Evolutionary conservation across 1,140 invertebrate species (phyloP), one percentile per base, ranked within the genome.

Genomic region (Plectus sambesii): DNA sequence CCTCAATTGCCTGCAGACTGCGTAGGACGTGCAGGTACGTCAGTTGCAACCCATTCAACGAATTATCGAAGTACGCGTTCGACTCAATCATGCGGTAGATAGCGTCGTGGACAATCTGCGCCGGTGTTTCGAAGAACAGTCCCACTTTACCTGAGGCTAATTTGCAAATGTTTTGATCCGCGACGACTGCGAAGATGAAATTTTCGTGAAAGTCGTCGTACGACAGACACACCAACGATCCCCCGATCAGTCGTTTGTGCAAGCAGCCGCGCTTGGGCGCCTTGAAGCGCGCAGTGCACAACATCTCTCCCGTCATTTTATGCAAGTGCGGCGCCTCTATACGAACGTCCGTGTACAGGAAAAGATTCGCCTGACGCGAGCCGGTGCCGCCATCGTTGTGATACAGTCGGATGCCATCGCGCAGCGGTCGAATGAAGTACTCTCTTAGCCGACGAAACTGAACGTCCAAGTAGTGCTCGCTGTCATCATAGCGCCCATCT

Each of bases 381-480:
- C 6, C 12, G 5, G 9, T n/a, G 41, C 42, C 5, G 3, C 25
- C 22, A n/a, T 23, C n/a, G 6, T 61, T 37, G 8, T 35, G 37
- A 26, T 62, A 71, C 23, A 63, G 58, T 12, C 27, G 39, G 22
- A 75, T 66, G 26, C 72, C 73, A 15, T 69, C 52, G 42, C 72
- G 47, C 12, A 75, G 47, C n/a, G 73, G 70, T n/a, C 58, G 47
- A 35, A 73, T 47, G 33, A 73, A 71, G 57, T 87, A 84, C 71
- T 86, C 82, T 8, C 81, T 66, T 19, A 87, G 66, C 2, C 85
- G 69, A 8, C 81, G 69, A 60, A 82, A 84, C 56, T 87, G 84
- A 0, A 80, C 74, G 59, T 84, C 81, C 8, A 87, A 66, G 62
- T 87, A 87, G 55, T 84, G 77, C 23, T 81, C 73, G 0, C 78